Evolutionary conservation across 1,140 invertebrate species (phyloP).

Genomic region (Ptiloglossa arizonensis): DNA sequence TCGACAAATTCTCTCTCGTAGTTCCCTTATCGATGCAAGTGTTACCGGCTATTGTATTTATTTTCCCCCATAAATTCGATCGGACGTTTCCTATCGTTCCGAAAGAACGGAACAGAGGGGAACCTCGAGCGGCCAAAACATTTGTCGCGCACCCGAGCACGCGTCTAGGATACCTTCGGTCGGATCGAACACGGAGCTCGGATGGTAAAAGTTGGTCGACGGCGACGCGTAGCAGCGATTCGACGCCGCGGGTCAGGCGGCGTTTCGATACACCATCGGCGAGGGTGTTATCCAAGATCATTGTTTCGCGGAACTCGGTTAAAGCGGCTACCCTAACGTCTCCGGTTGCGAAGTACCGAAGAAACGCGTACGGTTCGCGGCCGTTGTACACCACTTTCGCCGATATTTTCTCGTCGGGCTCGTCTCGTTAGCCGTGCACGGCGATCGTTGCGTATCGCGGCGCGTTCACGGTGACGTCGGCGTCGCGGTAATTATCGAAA

Average conservation of each 20-base stretch:
- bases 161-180: too few relatives aligned
- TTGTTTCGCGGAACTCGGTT: conserved; percentile 1
- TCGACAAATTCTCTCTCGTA: too few relatives aligned
- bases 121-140: too few relatives aligned
- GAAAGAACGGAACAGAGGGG: too few relatives aligned
- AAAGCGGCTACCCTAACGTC: not conserved
- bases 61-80: too few relatives aligned
- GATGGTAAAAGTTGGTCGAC: too few relatives aligned
- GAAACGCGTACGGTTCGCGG: not conserved
- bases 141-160: too few relatives aligned
- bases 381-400: conserved; percentile 34
- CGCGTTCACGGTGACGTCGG: conserved; percentile 29
- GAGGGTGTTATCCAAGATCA: not conserved
- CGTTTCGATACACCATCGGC: not conserved
- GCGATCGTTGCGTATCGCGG: conserved; percentile 21
- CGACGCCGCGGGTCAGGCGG: not conserved
- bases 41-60: too few relatives aligned
- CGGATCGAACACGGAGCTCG: too few relatives aligned
- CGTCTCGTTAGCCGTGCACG: conserved; percentile 34
- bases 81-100: too few relatives aligned
- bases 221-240: too few relatives aligned
- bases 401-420: conserved; percentile 42
- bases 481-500: conserved; percentile 60
- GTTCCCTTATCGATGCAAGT: too few relatives aligned
- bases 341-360: not conserved